Percentiles rank a stretch among this genome's conserved stretches.
These are phyloP conservation scores for Geotrypetes seraphini DNA, from an alignment of 2,797 vertebrate genomes.

Conservation along the genomic window DNA sequence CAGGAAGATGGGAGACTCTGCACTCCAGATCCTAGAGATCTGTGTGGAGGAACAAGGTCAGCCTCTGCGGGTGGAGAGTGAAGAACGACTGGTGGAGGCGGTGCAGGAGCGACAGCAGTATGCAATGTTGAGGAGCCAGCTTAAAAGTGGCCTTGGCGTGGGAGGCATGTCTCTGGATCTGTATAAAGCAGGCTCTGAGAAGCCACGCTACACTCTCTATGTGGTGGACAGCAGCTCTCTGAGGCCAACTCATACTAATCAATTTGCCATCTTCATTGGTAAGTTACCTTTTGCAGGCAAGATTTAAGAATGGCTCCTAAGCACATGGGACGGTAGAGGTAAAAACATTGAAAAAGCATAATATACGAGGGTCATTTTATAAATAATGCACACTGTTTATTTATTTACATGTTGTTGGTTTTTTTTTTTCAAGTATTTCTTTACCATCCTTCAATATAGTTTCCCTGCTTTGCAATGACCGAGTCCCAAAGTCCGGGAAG, in stretches of 20 bases:
- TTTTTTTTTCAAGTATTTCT: too few species aligned
- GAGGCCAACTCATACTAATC: conserved; percentile 70
- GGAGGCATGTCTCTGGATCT: conserved; percentile 72
- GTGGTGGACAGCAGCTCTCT: conserved; percentile 68
- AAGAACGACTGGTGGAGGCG: conserved; percentile 53
- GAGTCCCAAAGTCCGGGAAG: too few species aligned
- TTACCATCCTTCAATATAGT: too few species aligned
- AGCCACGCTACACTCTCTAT: conserved; percentile 79
- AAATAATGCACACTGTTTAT: too few species aligned
- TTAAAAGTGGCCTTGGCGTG: conserved; percentile 41
- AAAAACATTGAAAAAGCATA: too few species aligned
- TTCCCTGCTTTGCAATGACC: too few species aligned
- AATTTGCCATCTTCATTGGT: conserved; percentile 94
- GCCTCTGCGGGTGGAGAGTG: conserved; percentile 54
- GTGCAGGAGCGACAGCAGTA: conserved; percentile 83
- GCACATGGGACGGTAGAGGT: too few species aligned
- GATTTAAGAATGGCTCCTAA: too few species aligned
- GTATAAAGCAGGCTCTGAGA: conserved; percentile 61
- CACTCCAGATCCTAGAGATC: conserved; percentile 51
- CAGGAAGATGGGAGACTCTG: conserved; percentile 52
- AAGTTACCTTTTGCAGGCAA: too few species aligned
- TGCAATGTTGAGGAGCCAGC: conserved; percentile 70
- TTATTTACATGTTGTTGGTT: too few species aligned
- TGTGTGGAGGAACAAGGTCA: conserved; percentile 47
- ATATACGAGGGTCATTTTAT: too few species aligned